These are phyloP conservation scores for Himalopsyche tibetana DNA, from an alignment of 2,888 invertebrate genomes.

Conservation along the genomic window DNA sequence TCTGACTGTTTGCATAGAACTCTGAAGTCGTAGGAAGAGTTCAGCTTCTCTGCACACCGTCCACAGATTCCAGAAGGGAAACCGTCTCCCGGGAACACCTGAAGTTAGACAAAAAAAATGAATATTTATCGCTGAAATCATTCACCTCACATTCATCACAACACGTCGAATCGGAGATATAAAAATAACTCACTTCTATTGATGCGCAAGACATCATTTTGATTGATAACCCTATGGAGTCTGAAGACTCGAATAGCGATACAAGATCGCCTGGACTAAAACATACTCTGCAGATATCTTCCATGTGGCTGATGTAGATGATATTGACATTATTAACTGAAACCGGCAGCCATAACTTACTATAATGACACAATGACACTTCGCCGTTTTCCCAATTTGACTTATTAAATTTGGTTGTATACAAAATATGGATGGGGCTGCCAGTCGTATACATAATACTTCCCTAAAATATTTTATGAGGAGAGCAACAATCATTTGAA, in stretches of 20 bases:
- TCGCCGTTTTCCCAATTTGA: too few relatives aligned
- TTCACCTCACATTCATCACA: too few relatives aligned
- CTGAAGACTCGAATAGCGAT: slow-evolving; percentile 55
- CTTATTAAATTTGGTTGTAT: too few relatives aligned
- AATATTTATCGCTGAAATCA: background rate
- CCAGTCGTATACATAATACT: too few relatives aligned
- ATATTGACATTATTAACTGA: too few relatives aligned
- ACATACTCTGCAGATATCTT: slow-evolving; percentile 61
- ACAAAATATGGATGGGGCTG: too few relatives aligned
- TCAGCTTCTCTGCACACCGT: slow-evolving; percentile 57
- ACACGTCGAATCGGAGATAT: background rate
- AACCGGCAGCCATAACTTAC: too few relatives aligned
- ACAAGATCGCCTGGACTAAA: slow-evolving; percentile 52
- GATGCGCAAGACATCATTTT: slow-evolving; percentile 64
- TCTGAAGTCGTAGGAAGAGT: slow-evolving; percentile 64
- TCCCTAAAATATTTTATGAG: too few relatives aligned
- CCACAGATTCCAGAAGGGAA: slow-evolving; percentile 63
- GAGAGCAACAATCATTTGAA: too few relatives aligned
- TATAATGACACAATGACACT: too few relatives aligned
- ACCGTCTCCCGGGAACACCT: slow-evolving; percentile 60
- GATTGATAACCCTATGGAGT: slow-evolving; percentile 54
- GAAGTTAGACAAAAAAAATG: slow-evolving; percentile 46
- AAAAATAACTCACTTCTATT: slow-evolving; percentile 52
- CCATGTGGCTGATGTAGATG: slow-evolving; percentile 39
- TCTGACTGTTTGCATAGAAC: slow-evolving; percentile 63